Conservation (phyloP, 2,113 vertebrate species). For the Amia ocellicauda region DNA sequence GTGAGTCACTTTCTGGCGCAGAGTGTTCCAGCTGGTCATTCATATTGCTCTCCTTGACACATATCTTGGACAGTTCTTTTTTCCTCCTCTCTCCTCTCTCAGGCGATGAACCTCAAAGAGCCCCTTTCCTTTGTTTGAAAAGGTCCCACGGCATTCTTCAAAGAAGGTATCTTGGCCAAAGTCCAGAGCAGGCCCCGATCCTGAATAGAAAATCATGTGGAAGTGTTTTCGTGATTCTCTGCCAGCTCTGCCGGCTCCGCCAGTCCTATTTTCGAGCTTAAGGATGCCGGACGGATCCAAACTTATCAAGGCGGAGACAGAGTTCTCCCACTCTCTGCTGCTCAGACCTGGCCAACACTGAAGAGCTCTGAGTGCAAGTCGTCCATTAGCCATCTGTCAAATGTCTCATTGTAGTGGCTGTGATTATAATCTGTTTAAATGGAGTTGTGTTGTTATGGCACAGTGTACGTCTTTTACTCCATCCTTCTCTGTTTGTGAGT, state of each 20-base stretch:
- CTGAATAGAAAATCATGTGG: conserved; percentile 46
- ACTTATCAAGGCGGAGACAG: background rate
- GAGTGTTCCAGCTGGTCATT: conserved; percentile 13
- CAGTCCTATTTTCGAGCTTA: conserved; percentile 41
- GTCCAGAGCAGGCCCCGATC: conserved; percentile 52
- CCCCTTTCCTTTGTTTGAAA: conserved; percentile 36
- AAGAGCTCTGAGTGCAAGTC: conserved; percentile 35
- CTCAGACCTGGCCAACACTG: conserved; percentile 37
- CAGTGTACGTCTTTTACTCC: too few relatives aligned
- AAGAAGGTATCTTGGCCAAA: conserved; percentile 47
- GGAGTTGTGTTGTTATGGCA: too few relatives aligned
- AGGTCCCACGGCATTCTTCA: conserved; percentile 43
- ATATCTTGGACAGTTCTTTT: background rate
- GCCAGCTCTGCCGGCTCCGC: conserved; percentile 50
- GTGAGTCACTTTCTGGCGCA: conserved; percentile 10
- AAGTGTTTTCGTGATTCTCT: conserved; percentile 53
- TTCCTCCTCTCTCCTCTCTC: conserved; percentile 30
- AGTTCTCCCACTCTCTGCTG: conserved; percentile 27
- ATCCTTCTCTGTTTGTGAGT: too few relatives aligned
- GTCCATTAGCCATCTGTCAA: too few relatives aligned
- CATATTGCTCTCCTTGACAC: conserved; percentile 13
- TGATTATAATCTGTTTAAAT: too few relatives aligned
- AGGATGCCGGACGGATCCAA: conserved; percentile 3
- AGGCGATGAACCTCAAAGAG: conserved; percentile 32
- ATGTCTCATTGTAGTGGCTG: too few relatives aligned